A percentile compares a stretch with the other conserved stretches of the same genome.
Conservation (phyloP, 2,888 invertebrate species). For the Cephus nigrinus region DNA sequence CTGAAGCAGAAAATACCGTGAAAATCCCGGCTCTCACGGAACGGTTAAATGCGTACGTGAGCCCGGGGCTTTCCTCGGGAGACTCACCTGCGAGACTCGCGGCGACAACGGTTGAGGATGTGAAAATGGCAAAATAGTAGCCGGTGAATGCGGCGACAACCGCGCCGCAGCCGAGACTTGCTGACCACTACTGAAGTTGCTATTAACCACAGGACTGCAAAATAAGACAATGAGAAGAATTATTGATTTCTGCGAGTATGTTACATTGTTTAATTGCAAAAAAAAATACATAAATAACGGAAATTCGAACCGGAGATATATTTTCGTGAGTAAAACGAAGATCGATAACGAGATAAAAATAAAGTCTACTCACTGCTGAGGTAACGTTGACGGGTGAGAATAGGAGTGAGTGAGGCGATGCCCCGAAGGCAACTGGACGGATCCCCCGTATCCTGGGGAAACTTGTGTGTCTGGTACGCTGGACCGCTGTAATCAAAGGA, state of each 20-base stretch:
- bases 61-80: not conserved
- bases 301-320: not conserved
- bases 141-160: conserved; percentile 70
- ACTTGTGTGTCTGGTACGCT: conserved; percentile 71
- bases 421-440: conserved; percentile 65
- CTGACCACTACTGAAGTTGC: conserved; percentile 65
- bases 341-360: not conserved
- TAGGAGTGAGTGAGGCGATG: conserved; percentile 64
- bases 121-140: conserved; percentile 58
- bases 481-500: conserved; percentile 61
- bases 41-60: not conserved
- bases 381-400: conserved; percentile 61
- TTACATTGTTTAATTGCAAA: not conserved
- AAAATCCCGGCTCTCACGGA: not conserved
- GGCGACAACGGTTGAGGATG: conserved; percentile 71
- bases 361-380: conserved; percentile 56
- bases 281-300: not conserved
- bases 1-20: conserved; percentile 31
- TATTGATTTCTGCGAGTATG: not conserved
- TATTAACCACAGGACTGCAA: conserved; percentile 59
- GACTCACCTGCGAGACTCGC: conserved; percentile 67
- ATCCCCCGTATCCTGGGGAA: conserved; percentile 73
- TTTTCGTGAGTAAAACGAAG: not conserved
- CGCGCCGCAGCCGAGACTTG: conserved; percentile 67
- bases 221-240: not conserved